Percentiles rank a stretch among this genome's conserved stretches.
Conservation (phyloP, 2,113 vertebrate genomes). For the Pampusana beccarii region DNA sequence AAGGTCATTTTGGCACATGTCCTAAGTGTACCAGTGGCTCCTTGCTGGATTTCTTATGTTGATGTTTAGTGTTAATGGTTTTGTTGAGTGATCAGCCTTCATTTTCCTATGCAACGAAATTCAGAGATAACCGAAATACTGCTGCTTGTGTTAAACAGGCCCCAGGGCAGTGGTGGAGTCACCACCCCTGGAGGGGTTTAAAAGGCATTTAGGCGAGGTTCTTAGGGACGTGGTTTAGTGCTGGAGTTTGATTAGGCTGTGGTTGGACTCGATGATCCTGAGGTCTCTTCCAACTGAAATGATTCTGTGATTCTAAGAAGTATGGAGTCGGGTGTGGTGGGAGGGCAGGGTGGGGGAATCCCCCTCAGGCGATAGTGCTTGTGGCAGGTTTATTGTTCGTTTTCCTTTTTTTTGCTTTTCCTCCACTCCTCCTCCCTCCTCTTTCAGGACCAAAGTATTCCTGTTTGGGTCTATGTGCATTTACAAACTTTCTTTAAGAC, state of each 20-base stretch:
- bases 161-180: too few species aligned
- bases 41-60: not conserved
- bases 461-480: not conserved
- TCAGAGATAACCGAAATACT: not conserved
- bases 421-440: not conserved
- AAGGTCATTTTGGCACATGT: not conserved
- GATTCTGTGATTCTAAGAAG: not conserved
- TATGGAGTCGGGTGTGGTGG: not conserved
- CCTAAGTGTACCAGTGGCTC: not conserved
- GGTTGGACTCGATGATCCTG: too few species aligned
- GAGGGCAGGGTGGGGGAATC: not conserved
- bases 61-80: not conserved
- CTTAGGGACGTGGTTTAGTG: too few species aligned
- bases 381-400: fast-evolving
- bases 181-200: too few species aligned
- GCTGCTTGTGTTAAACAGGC: not conserved
- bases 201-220: too few species aligned
- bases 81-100: not conserved
- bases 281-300: too few species aligned
- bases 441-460: not conserved
- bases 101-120: not conserved
- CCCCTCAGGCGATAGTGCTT: not conserved
- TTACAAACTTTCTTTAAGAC: not conserved
- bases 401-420: not conserved
- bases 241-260: too few species aligned